phyloP scores from a whole-genome alignment of 2,113 vertebrate genomes.

The Herpetotheres cachinnans region DNA sequence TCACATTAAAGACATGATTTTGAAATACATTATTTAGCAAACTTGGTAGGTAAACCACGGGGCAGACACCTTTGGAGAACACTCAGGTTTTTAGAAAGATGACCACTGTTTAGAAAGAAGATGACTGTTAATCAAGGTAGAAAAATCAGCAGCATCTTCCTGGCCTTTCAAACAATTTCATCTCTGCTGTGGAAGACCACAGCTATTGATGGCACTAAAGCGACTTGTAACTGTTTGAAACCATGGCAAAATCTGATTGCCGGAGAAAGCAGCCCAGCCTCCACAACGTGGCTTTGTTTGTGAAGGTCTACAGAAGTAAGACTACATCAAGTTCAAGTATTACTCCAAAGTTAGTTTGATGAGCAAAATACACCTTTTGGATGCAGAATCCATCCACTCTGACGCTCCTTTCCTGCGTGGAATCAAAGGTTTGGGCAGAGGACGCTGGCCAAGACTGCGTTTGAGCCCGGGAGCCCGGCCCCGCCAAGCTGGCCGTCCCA shows the following conservation, averaged over 20 bases:
- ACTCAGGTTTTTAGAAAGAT: neutral
- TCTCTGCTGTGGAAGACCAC: neutral
- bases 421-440: neutral
- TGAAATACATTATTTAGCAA: neutral
- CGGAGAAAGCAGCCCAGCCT: neutral
- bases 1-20: neutral
- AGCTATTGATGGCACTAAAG: neutral
- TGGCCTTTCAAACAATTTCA: neutral
- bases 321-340: neutral
- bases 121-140: neutral
- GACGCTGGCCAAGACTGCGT: neutral
- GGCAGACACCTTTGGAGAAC: neutral
- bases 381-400: neutral
- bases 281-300: neutral
- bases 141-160: neutral
- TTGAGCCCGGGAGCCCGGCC: neutral
- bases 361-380: neutral
- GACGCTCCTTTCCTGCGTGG: neutral
- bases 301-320: neutral
- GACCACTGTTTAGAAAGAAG: neutral
- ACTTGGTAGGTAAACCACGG: neutral
- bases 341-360: neutral
- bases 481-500: neutral
- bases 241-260: neutral
- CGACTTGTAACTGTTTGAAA: neutral